Conservation (phyloP, 2,888 invertebrate genomes). For the Chrysina gloriosa region DNA sequence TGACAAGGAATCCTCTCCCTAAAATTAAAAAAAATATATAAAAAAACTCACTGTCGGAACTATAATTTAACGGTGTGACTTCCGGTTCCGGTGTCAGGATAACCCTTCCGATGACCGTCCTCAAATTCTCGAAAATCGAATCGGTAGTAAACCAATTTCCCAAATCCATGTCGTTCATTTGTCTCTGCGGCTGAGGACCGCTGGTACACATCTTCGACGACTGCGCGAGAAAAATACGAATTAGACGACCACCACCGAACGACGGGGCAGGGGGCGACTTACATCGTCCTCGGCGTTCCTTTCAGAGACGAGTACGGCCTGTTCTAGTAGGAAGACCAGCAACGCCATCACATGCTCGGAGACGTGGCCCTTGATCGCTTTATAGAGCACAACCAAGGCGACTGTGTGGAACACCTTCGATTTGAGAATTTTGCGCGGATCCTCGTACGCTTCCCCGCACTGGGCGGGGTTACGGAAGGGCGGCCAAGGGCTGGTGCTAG, state of each 20-base stretch:
- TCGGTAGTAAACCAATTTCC: constrained; percentile 78
- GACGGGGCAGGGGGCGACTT: constrained; percentile 40
- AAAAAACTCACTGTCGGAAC: constrained; percentile 72
- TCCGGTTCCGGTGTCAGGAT: constrained; percentile 71
- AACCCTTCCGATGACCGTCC: constrained; percentile 75
- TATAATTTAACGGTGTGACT: constrained; percentile 70
- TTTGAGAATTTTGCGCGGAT: constrained; percentile 73
- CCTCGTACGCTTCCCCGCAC: constrained; percentile 74
- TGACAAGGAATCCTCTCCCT: too few relatives aligned
- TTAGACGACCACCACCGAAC: background rate
- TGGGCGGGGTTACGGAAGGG: constrained; percentile 80
- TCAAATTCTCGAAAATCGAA: constrained; percentile 80
- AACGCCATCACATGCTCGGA: constrained; percentile 92
- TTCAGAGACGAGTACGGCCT: constrained; percentile 73
- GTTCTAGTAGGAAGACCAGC: constrained; percentile 86
- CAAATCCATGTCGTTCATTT: constrained; percentile 69
- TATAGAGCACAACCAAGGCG: constrained; percentile 84
- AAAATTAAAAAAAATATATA: constrained; percentile 36
- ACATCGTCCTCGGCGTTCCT: constrained; percentile 64
- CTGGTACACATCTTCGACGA: constrained; percentile 67
- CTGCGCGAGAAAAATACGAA: constrained; percentile 48
- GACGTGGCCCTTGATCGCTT: constrained; percentile 78
- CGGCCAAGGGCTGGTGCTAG: constrained; percentile 74
- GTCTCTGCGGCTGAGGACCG: constrained; percentile 56
- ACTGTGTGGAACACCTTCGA: constrained; percentile 77